Evolutionary conservation across 2,113 vertebrate genomes (phyloP), one percentile per base, ranked within the genome.

Genomic region (Charadrius vociferus): DNA sequence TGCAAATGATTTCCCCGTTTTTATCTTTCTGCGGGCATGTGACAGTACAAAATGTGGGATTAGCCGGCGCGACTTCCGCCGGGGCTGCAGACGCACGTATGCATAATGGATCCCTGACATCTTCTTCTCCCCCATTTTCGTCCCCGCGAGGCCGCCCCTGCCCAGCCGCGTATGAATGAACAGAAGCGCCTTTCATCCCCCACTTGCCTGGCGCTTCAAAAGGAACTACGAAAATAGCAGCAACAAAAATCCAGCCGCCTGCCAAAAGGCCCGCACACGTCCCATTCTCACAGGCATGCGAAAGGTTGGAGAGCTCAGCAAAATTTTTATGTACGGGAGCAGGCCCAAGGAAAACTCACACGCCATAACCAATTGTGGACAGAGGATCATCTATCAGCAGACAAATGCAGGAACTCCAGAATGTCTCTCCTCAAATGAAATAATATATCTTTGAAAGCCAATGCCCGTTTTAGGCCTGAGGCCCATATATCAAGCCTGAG

Each of bases 401-500:
- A 99, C 99, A 99, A 99, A 99, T 99, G 99, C 98, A 98, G 98
- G 98, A 98, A 98, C 98, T 98, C 98, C 98, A 99, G 99, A 99
- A 99, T 99, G 99, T 99, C 99, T 99, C 99, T 99, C 99, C 99
- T 99, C 99, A 99, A 99, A 99, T 99, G 99, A 99, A 99, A 99
- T 99, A 99, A 99, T 99, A 99, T 99, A 99, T 99, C 99, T 99
- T 99, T 99, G 99, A 99, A 99, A 99, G 99, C 99, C 99, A 99
- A 99, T 98, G 99, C 99, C 99, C 95, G 98, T 99, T 98, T 99
- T 98, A 97, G 98, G 98, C 98, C 98, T 97, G 93, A 98, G 98
- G 98, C 98, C 99, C 99, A 99, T 99, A 99, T 99, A 99, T 99
- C 99, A 99, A 99, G 98, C 98, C 98, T 98, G 99, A 99, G 98